Conservation (phyloP, 2,797 vertebrate genomes). For the Pitangus sulphuratus region DNA sequence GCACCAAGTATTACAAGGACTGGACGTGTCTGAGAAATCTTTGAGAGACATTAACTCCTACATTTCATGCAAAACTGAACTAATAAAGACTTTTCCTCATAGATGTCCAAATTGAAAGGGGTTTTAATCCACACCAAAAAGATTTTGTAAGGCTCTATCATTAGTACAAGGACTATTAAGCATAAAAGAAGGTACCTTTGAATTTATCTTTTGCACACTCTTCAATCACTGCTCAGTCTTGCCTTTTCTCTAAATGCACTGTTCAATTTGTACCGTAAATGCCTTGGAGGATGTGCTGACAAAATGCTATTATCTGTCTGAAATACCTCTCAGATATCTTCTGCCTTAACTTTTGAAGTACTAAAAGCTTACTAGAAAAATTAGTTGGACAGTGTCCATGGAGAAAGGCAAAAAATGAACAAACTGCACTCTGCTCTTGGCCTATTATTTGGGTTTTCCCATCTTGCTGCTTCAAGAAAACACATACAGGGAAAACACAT, state of each 20-base stretch:
- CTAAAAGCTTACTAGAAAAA: neutral
- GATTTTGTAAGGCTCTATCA: neutral
- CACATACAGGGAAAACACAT: neutral
- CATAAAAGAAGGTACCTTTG: neutral
- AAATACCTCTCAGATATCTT: neutral
- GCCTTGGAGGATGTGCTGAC: neutral
- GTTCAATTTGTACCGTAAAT: neutral
- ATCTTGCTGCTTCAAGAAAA: neutral
- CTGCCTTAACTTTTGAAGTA: neutral
- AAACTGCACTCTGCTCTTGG: neutral
- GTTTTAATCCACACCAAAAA: conserved; percentile 5
- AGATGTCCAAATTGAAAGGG: neutral
- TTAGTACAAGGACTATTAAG: neutral
- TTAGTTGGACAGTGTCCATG: neutral
- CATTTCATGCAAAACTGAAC: conserved; percentile 21
- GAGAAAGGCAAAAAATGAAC: neutral
- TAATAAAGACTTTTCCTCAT: neutral
- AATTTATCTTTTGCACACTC: neutral
- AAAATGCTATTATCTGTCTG: neutral
- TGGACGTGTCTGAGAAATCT: neutral
- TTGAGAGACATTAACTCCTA: neutral
- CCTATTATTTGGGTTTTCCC: neutral
- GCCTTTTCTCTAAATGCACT: neutral
- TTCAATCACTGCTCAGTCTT: neutral
- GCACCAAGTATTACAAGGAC: neutral